Base-by-base conservation (phyloP, 2,888 invertebrate species). In the Malthinus flaveolus region DNA sequence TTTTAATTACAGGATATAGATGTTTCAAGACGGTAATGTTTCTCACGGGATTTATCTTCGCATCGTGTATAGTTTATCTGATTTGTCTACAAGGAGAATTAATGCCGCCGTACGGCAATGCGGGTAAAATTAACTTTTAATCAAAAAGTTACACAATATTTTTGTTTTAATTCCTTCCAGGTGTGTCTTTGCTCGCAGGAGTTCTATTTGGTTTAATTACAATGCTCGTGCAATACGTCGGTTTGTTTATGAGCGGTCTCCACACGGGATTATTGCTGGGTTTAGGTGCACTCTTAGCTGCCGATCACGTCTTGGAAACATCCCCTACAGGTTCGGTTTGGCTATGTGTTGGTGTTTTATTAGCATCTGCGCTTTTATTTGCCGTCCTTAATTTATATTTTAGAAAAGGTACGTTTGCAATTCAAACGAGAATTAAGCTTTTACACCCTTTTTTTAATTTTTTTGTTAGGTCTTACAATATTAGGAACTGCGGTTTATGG, bases 11-110 rank as follows among this genome's bases (percentile, higher is more conserved):
- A 91, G 93, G 94, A 53, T 94, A 94, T 79, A 86, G 93, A 62
- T 93, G 91, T 77, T 90, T 93, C 79, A 92, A 93, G 77, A 91
- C 91, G 9, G 87, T 90, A 60, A 91, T 93, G 86, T 94, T 94
- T 77, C 82, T 93, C 49, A 93, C 92, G 46, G 94, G 94, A 32
- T 89, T 93, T 75, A 88, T 91, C 60, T 93, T 92, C 75, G 93
- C 90, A 10, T 87, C 91, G 48, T 86, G 90, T 62, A 85, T 92
- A 63, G 90, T 93, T 37, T 93, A 90, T 77, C 78, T 89, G 68
- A 88, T 93, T 71, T 91, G 92, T 75, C 81, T 90, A 48, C 91
- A 92, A 77, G 90, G 91, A 72, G 86, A 89, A 69, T 81, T 92
- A 61, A 85, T 93, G 77, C 89, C 90, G 9, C 82, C 87, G 49